Evolutionary conservation across 2,113 vertebrate species (phyloP), one percentile per base, ranked within the genome.

Genomic region (Lathamus discolor): DNA sequence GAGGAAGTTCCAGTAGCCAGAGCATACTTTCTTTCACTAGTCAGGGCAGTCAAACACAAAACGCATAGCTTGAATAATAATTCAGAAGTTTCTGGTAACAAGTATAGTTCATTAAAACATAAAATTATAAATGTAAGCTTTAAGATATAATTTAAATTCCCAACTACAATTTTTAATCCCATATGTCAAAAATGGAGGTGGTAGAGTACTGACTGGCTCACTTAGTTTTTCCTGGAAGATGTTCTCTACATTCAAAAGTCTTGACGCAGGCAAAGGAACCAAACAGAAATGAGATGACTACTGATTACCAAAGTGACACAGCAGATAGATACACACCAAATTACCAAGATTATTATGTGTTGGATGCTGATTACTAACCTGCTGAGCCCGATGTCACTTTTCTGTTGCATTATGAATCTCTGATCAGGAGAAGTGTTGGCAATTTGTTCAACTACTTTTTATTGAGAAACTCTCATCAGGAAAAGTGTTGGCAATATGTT

Each of bases 361-460:
- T 86, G 68, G 63, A 74, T 74, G 72, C 37, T 77, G 85, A 94
- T 96, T 82, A 77, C 70, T 44, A 69, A 64, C 82, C 85, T 90
- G 72, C 54, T 31, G 4, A 93, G 75, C 63, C 85, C 77, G 41
- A 77, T 86, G 78, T 92, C 90, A 81, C 75, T 90, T 88, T 28
- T 49, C 76, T n/a, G 24, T 67, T 49, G 63, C 79, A 74, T 88
- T 94, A 83, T 86, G 81, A 92, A 73, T 73, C 83, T 86, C 79
- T 74, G 88, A 93, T 92, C 95, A 92, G 64, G 46, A 94, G 83
- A 88, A 90, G 49, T 2, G 9, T 59, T 78, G 59, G 64, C 88
- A 94, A 93, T 95, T 93, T 83, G 68, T 46, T 83, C 83, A 90
- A 94, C 86, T 77, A 90, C 59, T 90, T 96, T 92, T 88, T 93